These are phyloP conservation scores for Saccostrea glomerata DNA, from an alignment of 1,140 invertebrate genomes.

Conservation along the genomic window DNA sequence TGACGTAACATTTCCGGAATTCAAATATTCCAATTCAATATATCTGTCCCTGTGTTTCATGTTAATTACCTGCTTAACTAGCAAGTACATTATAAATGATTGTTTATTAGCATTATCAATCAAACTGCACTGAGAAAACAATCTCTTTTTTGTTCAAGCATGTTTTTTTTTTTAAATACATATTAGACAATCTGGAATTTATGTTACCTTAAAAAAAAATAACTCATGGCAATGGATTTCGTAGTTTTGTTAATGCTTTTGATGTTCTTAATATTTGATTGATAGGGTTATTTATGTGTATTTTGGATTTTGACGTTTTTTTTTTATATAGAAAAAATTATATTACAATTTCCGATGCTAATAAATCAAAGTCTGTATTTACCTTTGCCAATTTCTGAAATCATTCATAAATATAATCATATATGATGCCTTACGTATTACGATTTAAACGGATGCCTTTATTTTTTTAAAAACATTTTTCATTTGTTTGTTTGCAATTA, in stretches of 20 bases:
- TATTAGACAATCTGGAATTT: too few relatives aligned
- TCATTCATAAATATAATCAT: too few relatives aligned
- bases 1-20: background rate
- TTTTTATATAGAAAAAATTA: background rate
- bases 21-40: background rate
- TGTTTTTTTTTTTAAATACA: background rate
- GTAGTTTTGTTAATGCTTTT: too few relatives aligned
- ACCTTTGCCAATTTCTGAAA: background rate
- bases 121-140: background rate
- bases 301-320: too few relatives aligned
- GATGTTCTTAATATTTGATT: too few relatives aligned
- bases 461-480: too few relatives aligned
- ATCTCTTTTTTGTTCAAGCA: background rate
- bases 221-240: too few relatives aligned
- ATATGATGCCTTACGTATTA: too few relatives aligned
- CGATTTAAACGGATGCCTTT: too few relatives aligned
- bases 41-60: background rate
- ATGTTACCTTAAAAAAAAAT: too few relatives aligned
- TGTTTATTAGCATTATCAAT: background rate
- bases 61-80: background rate
- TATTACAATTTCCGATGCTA: background rate
- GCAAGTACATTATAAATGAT: background rate
- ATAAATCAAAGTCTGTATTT: slow-evolving; percentile 12
- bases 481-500: too few relatives aligned
- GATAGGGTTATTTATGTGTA: too few relatives aligned